These are phyloP conservation scores for Chymomyza procnemis DNA, from an alignment of 2,888 invertebrate genomes.

Conservation along the genomic window DNA sequence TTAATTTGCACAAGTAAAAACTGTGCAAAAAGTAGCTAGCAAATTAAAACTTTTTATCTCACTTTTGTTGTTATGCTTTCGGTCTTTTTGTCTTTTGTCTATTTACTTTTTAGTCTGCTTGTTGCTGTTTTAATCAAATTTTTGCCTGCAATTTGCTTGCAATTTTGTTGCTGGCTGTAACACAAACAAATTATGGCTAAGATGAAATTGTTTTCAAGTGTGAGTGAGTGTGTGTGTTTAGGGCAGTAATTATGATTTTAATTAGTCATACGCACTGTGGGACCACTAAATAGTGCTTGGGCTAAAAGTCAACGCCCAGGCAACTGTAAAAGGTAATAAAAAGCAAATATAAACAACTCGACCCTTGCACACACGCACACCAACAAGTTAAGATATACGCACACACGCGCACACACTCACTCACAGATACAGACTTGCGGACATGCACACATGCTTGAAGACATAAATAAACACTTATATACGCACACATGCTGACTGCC, in stretches of 20 bases:
- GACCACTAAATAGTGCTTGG: neutral
- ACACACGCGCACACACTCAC: neutral
- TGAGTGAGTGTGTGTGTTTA: neutral
- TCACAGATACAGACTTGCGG: neutral
- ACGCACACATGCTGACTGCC: neutral
- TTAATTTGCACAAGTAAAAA: constrained; percentile 9
- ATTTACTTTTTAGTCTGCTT: neutral
- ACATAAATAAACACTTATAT: constrained; percentile 17
- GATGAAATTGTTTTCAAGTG: neutral
- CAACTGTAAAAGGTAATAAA: neutral
- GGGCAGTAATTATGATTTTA: constrained; percentile 47
- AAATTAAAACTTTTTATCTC: neutral
- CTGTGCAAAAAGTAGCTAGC: neutral
- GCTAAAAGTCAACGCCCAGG: neutral
- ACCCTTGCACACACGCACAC: constrained; percentile 1
- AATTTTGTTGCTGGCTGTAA: constrained; percentile 10
- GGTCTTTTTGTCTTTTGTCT: neutral
- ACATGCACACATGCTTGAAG: constrained; percentile 4
- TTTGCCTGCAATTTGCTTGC: constrained; percentile 22
- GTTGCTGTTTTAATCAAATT: constrained; percentile 26
- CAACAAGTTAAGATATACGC: neutral
- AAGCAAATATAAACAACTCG: constrained; percentile 2
- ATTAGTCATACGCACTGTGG: constrained; percentile 47
- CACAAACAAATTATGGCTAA: neutral
- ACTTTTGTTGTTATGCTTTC: neutral